phyloP scores from a whole-genome alignment of 2,797 vertebrate species.

The Bufotes viridis region DNA sequence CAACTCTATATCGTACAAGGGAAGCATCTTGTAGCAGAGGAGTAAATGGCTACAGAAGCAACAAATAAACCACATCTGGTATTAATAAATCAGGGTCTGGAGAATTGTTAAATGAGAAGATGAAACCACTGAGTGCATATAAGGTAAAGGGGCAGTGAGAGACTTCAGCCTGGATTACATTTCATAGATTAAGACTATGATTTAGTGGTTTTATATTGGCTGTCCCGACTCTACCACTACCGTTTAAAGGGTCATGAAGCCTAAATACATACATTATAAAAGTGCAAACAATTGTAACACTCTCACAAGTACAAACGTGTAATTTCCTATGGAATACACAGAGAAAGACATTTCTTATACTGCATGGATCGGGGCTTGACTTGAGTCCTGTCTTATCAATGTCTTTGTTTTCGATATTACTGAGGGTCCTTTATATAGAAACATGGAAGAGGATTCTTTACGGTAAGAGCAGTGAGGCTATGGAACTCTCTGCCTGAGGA shows the following conservation, averaged over 20 bases:
- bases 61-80: neutral
- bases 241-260: neutral
- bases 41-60: neutral
- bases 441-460: too few relatives aligned
- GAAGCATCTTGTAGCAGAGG: neutral
- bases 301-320: too few relatives aligned
- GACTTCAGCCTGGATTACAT: neutral
- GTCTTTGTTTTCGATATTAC: too few relatives aligned
- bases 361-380: too few relatives aligned
- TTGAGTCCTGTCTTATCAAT: too few relatives aligned
- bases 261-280: neutral
- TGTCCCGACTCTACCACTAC: neutral
- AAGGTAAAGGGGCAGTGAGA: neutral
- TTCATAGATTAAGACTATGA: constrained; percentile 7
- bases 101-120: neutral
- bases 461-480: too few relatives aligned
- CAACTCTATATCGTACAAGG: too few relatives aligned
- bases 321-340: too few relatives aligned
- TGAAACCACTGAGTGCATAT: constrained; percentile 9
- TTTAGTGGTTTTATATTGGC: neutral
- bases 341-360: too few relatives aligned
- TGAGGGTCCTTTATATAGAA: too few relatives aligned
- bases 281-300: neutral
- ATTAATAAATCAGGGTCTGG: neutral
- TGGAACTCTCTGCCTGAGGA: too few relatives aligned